phyloP scores from a whole-genome alignment of 2,797 vertebrate genomes.

The Aldrovandia affinis region DNA sequence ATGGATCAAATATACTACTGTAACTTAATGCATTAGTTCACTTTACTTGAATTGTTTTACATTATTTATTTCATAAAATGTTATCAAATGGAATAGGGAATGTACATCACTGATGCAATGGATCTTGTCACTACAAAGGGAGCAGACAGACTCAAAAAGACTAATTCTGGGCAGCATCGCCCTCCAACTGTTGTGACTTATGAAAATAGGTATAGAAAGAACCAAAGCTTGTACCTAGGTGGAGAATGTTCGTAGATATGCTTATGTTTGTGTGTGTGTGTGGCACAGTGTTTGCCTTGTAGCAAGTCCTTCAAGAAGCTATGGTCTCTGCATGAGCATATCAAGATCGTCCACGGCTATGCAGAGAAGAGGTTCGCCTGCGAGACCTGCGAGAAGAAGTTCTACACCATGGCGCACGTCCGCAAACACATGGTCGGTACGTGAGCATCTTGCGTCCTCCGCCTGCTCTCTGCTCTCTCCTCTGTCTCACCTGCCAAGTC shows the following conservation, averaged over 20 bases:
- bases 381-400: slow-evolving; percentile 98
- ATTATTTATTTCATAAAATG: not conserved
- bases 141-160: too few species aligned
- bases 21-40: slow-evolving; percentile 1
- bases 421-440: slow-evolving; percentile 98
- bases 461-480: not conserved
- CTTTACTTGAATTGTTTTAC: not conserved
- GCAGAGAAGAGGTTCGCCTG: slow-evolving; percentile 97
- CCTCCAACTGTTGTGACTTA: not conserved
- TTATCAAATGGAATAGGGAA: not conserved
- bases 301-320: slow-evolving; percentile 98
- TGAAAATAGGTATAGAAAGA: not conserved
- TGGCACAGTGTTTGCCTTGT: slow-evolving; percentile 88
- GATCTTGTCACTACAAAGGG: not conserved
- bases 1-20: not conserved
- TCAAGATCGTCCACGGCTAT: slow-evolving; percentile 96
- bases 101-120: not conserved
- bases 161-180: not conserved
- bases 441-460: slow-evolving; percentile 55
- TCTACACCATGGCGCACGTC: slow-evolving; percentile 98
- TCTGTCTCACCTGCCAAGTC: not conserved
- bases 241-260: not conserved
- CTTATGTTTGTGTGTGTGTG: slow-evolving; percentile 6
- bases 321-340: slow-evolving; percentile 97
- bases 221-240: not conserved